Base-by-base conservation (phyloP, 2,888 invertebrate species). In the Zygaena filipendulae region DNA sequence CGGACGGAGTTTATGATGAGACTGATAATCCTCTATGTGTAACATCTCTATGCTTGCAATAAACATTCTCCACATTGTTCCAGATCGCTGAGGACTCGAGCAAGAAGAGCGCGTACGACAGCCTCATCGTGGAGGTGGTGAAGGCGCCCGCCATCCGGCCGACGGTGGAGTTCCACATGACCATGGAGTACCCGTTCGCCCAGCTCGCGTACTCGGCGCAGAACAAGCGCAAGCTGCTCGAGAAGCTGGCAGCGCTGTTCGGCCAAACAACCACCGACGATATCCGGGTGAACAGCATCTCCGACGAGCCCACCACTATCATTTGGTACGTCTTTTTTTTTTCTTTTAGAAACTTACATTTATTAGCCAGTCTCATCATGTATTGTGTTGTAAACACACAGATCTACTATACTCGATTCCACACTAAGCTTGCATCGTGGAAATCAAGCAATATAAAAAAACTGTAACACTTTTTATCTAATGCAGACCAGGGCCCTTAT, bases 121-220 rank as follows among this genome's bases (percentile, higher is more conserved):
- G 89, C 31, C 68, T 90, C 8, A 86, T 88, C 33, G 91, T 92
- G 2, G 86, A 87, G 32, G 92, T 91, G 0, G 84, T 83, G 36
- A 82, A 84, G 30, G 83, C 87, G 0, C 83, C 84, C 0, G 80
- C 83, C 23, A 81, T 83, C 32, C 79, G 83, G 1, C 91, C 87
- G 30, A 88, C 86, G 11, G 87, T 91, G 0, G 90, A 92, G 55
- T 92, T 94, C 66, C 88, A 88, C 40, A 88, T 93, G 82, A 88
- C 86, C 1, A 70, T 95, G 52, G 87, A 88, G 40, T 84, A 86
- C 24, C 82, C 85, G 0, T 86, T 85, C 56, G 84, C 87, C 5
- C 81, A 83, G 18, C 88, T 93, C 39, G 82, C 82, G 0, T 84
- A 86, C 49, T 88, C 87, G 29, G 87, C 92, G 0, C 69, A 77